These are phyloP conservation scores for Amphipyra tragopoginis DNA, from an alignment of 2,888 invertebrate genomes.

Conservation along the genomic window DNA sequence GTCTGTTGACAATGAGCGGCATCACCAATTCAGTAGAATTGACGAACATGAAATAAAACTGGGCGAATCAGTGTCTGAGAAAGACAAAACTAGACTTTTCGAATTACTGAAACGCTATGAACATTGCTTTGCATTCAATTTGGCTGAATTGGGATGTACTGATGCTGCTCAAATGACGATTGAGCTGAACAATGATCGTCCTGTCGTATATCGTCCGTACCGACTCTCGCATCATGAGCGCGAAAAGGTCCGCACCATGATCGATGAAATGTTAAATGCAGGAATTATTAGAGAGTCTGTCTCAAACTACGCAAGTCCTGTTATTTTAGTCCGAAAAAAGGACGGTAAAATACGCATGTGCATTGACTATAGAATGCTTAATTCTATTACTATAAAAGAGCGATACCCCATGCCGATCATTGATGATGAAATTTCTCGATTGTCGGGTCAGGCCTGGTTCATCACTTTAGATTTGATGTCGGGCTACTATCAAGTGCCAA, in stretches of 20 bases:
- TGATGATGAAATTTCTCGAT: too few species aligned
- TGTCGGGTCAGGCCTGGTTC: too few species aligned
- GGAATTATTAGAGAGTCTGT: constrained; percentile 15
- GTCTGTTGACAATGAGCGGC: background rate
- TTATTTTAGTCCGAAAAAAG: too few species aligned
- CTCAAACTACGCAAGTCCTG: constrained; percentile 17
- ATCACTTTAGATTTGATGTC: too few species aligned
- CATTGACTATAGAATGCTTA: too few species aligned
- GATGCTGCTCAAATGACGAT: constrained; percentile 16
- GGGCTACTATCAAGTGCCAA: too few species aligned
- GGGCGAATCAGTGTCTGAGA: constrained; percentile 6
- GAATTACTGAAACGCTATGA: background rate
- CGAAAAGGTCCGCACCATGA: constrained; percentile 12
- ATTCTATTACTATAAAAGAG: too few species aligned
- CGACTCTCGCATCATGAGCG: constrained; percentile 19
- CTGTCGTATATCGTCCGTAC: constrained; percentile 22
- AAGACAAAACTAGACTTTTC: constrained; percentile 1
- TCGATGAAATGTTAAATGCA: constrained; percentile 14
- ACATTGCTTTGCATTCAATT: constrained; percentile 12
- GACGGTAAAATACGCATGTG: too few species aligned
- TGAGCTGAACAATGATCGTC: constrained; percentile 14
- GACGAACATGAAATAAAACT: background rate
- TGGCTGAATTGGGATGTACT: constrained; percentile 18
- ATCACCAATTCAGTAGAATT: background rate
- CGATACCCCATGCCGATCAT: too few species aligned